Percentiles rank a stretch among this genome's conserved stretches.
Conservation (phyloP, 2,113 vertebrate genomes). For the Sus scrofa region T2T-Sscrofa CM000812.6:210023501-210024000, state of each 20-base stretch:
- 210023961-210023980: constrained; percentile 50
- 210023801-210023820: neutral
- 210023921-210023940: constrained; percentile 38
- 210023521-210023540: neutral
- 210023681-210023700: neutral
- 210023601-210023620: neutral
- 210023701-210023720: constrained; percentile 22
- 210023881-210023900: neutral
- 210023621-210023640: neutral
- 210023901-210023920: neutral
- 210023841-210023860: constrained; percentile 41
- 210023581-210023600: constrained; percentile 20
- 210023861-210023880: constrained; percentile 9
- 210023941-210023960: neutral
- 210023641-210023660: neutral
- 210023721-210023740: constrained; percentile 60
- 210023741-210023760: constrained; percentile 27
- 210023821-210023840: neutral
- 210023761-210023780: neutral
- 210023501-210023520: neutral
- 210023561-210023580: constrained; percentile 11
- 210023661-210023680: neutral
- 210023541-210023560: neutral
- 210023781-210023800: neutral
- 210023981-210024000: constrained; percentile 1